Evolutionary conservation across 2,113 vertebrate genomes (phyloP).

Genomic region (Phodopus roborovskii): DNA sequence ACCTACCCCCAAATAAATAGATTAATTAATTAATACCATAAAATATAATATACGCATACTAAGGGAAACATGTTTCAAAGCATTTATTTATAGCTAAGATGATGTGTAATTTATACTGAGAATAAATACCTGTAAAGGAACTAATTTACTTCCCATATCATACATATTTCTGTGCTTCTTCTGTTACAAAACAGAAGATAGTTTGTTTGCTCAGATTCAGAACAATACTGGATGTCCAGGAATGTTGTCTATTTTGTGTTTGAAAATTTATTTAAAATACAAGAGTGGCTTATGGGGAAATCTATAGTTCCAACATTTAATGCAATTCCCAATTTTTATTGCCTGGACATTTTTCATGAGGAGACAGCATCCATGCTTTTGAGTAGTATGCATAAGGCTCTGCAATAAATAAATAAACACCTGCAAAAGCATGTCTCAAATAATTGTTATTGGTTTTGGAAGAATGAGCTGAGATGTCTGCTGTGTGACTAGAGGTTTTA

Average conservation of each 20-base stretch:
- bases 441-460: not conserved
- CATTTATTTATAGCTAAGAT: not conserved
- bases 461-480: slow-evolving; percentile 11
- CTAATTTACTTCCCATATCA: not conserved
- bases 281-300: slow-evolving; percentile 27
- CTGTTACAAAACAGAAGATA: not conserved
- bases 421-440: not conserved
- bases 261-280: slow-evolving; percentile 51
- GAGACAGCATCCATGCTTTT: not conserved
- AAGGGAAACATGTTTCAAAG: not conserved
- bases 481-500: slow-evolving; percentile 16
- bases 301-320: not conserved
- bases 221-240: not conserved
- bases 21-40: not conserved
- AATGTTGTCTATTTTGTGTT: not conserved
- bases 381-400: not conserved
- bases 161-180: not conserved
- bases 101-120: too few species aligned
- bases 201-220: not conserved
- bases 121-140: not conserved
- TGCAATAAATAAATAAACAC: not conserved
- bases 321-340: not conserved
- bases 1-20: not conserved
- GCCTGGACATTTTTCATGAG: not conserved
- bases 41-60: not conserved